Conservation (phyloP, 37 sponge, comb jelly and placozoan genomes). For the Crambe crambe region DNA sequence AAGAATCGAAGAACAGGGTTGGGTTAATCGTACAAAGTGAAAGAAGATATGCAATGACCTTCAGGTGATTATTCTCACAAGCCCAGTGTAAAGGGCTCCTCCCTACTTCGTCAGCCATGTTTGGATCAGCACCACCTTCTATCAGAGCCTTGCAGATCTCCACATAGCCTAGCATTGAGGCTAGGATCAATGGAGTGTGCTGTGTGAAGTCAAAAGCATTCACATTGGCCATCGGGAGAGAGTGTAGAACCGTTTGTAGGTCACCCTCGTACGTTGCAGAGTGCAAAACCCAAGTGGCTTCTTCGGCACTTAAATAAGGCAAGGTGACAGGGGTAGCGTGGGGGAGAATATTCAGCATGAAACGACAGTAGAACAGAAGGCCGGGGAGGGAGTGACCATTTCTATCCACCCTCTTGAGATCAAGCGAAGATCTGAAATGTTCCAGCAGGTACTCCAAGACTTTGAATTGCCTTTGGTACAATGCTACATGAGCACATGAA, state of each 20-base stretch:
- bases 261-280: slow-evolving; percentile 5
- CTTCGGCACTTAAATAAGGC: slow-evolving; percentile 34
- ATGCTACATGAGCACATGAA: slow-evolving; percentile 29
- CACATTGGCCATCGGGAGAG: slow-evolving; percentile 25
- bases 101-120: slow-evolving; percentile 12
- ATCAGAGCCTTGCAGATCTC: slow-evolving; percentile 22
- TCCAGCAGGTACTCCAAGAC: slow-evolving; percentile 20
- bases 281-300: slow-evolving; percentile 44
- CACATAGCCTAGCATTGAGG: slow-evolving; percentile 34
- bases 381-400: slow-evolving; percentile 37
- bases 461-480: slow-evolving; percentile 39
- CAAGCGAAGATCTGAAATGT: not conserved
- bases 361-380: slow-evolving; percentile 9
- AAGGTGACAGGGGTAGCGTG: not conserved
- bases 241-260: not conserved
- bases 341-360: not conserved
- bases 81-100: slow-evolving; percentile 61
- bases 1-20: slow-evolving; percentile 3
- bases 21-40: slow-evolving; percentile 14
- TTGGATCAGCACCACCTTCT: slow-evolving; percentile 34
- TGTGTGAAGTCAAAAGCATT: slow-evolving; percentile 53
- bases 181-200: slow-evolving; percentile 59
- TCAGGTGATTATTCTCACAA: slow-evolving; percentile 1
- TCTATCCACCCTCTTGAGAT: not conserved
- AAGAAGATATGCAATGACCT: slow-evolving; percentile 25